Conservation (phyloP, 2,113 vertebrate species). For the Struthio camelus region DNA sequence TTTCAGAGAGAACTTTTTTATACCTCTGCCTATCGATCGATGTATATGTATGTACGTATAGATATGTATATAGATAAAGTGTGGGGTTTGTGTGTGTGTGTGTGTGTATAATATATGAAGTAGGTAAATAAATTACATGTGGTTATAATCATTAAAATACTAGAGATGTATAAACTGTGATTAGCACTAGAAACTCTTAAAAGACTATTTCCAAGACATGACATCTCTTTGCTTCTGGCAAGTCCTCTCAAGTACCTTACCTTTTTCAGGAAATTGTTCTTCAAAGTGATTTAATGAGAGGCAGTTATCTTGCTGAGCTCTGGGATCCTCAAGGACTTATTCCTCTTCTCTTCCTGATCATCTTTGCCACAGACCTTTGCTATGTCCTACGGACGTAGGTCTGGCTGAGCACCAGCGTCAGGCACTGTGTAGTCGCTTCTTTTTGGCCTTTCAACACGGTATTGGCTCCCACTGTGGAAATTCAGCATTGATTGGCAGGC, state of each 20-base stretch:
- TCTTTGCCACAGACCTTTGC: background rate
- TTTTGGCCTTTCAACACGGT: background rate
- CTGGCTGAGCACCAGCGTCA: background rate
- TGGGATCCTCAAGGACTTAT: rapidly evolving
- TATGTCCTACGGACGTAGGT: background rate
- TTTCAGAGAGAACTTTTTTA: background rate
- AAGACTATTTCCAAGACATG: background rate
- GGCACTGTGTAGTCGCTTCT: background rate
- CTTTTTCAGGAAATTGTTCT: background rate
- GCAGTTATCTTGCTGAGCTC: no score
- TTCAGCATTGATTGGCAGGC: background rate
- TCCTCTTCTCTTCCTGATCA: background rate
- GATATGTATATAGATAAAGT: background rate
- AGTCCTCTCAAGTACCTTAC: background rate
- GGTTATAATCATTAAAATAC: background rate
- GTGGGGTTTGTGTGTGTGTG: no score
- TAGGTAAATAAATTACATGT: no score
- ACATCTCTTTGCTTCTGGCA: background rate
- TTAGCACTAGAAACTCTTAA: background rate
- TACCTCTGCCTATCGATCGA: no score
- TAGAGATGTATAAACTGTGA: rapidly evolving
- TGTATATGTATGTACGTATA: no score
- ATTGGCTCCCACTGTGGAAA: background rate
- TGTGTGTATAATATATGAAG: no score
- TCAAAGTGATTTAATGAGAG: background rate